A percentile compares a stretch with the other conserved stretches of the same genome.
phyloP scores from a whole-genome alignment of 2,888 invertebrate genomes.

The Parnassius mnemosyne region DNA sequence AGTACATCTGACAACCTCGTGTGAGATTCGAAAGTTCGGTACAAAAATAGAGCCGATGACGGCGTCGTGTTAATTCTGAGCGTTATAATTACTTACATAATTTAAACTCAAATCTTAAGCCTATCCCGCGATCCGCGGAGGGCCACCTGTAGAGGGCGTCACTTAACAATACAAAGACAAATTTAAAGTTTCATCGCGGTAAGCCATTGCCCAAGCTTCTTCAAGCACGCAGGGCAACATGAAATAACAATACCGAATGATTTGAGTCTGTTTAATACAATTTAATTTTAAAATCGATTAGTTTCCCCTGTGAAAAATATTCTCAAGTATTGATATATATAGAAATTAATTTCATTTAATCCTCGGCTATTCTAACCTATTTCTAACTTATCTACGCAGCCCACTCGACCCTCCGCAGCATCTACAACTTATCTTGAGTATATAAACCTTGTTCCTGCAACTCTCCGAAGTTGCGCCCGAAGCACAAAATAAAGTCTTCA shows the following conservation, averaged over 20 bases:
- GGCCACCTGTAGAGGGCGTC: neutral
- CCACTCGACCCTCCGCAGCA: neutral
- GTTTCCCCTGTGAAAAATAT: no score
- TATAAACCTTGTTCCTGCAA: neutral
- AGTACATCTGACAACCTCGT: conserved; percentile 15
- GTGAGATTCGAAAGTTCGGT: conserved; percentile 55
- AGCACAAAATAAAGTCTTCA: no score
- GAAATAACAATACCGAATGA: no score
- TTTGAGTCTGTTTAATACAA: no score
- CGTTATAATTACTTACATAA: conserved; percentile 52
- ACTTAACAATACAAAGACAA: neutral
- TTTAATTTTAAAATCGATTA: no score
- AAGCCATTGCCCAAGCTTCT: neutral
- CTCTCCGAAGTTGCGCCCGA: neutral
- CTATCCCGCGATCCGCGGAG: conserved; percentile 18
- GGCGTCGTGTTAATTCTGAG: conserved; percentile 50
- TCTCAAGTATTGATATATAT: neutral
- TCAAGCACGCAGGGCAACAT: no score
- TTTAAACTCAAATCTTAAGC: conserved; percentile 37
- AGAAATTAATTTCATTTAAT: neutral
- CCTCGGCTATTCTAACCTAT: conserved; percentile 6
- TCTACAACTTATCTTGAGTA: conserved; percentile 1
- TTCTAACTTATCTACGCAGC: conserved; percentile 9
- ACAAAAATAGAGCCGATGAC: conserved; percentile 67
- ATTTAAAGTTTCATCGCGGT: neutral